A percentile compares a stretch with the other conserved stretches of the same genome.
phyloP scores from a whole-genome alignment of 2,113 vertebrate species.

The Copsychus sechellarum region DNA sequence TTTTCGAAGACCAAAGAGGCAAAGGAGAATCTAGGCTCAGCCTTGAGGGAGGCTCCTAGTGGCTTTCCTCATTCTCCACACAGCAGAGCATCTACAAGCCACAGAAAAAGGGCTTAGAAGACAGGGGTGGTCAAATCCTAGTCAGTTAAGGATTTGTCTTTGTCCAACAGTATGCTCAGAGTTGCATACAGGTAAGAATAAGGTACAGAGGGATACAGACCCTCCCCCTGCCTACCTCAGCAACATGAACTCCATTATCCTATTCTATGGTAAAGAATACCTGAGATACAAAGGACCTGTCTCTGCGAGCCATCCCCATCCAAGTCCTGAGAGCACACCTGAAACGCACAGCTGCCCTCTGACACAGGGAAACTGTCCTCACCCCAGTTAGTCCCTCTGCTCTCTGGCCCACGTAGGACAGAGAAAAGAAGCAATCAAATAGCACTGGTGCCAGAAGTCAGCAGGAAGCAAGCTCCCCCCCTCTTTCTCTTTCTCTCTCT shows the following conservation, averaged over 20 bases:
- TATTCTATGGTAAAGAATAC: not conserved
- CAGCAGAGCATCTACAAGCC: not conserved
- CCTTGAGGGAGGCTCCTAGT: not conserved
- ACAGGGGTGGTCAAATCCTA: not conserved
- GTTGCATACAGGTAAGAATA: not conserved
- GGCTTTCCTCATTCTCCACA: not conserved
- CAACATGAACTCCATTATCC: not conserved
- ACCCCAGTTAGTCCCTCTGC: conserved; percentile 1
- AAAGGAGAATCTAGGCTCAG: not conserved
- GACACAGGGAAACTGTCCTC: conserved; percentile 5
- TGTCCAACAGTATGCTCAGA: not conserved
- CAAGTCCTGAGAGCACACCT: conserved; percentile 53
- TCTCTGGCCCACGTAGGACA: conserved; percentile 20
- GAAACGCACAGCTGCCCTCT: not conserved
- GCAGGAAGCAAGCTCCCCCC: conserved; percentile 76
- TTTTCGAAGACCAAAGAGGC: not conserved
- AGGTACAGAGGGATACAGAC: not conserved
- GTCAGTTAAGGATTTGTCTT: not conserved
- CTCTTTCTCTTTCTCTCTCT: conserved; percentile 64
- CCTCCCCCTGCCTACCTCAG: not conserved
- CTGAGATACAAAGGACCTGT: not conserved
- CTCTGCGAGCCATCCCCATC: not conserved
- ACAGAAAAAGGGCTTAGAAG: not conserved
- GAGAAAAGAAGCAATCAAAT: conserved; percentile 57
- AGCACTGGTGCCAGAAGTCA: conserved; percentile 71